Base-by-base conservation (phyloP, 2,113 vertebrate species). In the Caranx ignobilis region DNA sequence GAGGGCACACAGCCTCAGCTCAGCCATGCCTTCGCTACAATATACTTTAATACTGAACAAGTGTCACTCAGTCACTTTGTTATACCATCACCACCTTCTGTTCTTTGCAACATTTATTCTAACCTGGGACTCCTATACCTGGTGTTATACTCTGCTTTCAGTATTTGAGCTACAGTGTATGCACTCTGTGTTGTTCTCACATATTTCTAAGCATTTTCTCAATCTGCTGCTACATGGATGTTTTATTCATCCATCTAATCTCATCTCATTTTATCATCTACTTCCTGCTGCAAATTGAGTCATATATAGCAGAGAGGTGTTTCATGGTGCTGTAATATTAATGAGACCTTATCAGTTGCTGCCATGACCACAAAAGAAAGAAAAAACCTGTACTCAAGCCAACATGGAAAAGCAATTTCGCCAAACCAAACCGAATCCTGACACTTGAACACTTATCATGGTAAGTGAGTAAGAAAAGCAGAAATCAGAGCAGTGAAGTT, bases 301-400 rank as follows among this genome's bases (percentile, higher is more conserved):
- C 31, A 72, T 82, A 68, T 65, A 48, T 3, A 70, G 62, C 18
- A 0, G 39, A 26, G 57, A 50, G 81, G 21, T 8, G 5, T n/a
- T 41, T 18, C 60, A 62, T 84, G 69, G 55, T 59, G 76, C 39
- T 41, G 26, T 26, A 41, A 41, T 48, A 62, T 86, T 81, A 77
- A 83, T 77, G 79, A 85, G 71, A 85, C 59, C 39, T 75, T 85
- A 83, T 47, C 59, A 65, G 55, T 26, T 66, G 64, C 52, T 16
- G 72, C 74, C 55, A 54, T 50, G 71, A 70, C 18, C 26, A 26
- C 26, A 26, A 26, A 26, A 26, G 26, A 26, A 26, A 26, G 1
- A 43, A 35, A 78, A 66, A 55, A 66, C 48, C 54, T 54, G 31
- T 47, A 63, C 68, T 48, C 48, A 45, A 83, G 82, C 56, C 68